These are phyloP conservation scores for Torymus aiolomorphi DNA, from an alignment of 2,888 invertebrate genomes.

Conservation along the genomic window DNA sequence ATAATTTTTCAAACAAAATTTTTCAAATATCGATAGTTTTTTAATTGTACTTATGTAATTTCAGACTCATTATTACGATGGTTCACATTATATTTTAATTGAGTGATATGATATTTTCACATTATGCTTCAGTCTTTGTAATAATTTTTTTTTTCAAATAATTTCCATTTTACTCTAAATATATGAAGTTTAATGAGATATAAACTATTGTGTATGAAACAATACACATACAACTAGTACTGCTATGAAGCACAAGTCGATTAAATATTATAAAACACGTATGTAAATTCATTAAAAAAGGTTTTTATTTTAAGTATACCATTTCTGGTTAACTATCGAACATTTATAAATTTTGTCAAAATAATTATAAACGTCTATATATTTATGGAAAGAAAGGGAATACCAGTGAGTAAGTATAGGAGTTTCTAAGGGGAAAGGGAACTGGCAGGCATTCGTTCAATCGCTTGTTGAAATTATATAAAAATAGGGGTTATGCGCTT, in stretches of 20 bases:
- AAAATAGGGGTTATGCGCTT: constrained; percentile 56
- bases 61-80: too few relatives aligned
- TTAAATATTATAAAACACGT: too few relatives aligned
- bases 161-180: neutral
- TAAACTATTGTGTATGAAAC: neutral
- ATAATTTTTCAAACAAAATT: constrained; percentile 42
- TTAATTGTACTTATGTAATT: too few relatives aligned
- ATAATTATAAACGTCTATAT: constrained; percentile 35
- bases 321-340: constrained; percentile 13
- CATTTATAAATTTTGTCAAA: constrained; percentile 46
- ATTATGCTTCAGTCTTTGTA: constrained; percentile 3
- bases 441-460: constrained; percentile 42
- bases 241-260: neutral
- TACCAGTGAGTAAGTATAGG: constrained; percentile 32
- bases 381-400: constrained; percentile 5
- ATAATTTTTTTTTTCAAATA: neutral
- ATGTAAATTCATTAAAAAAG: neutral
- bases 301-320: neutral
- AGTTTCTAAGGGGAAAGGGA: constrained; percentile 30
- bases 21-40: constrained; percentile 5
- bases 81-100: too few relatives aligned
- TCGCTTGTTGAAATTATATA: constrained; percentile 53
- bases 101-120: neutral
- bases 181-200: neutral
- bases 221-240: constrained; percentile 4